Evolutionary conservation across 2,888 invertebrate genomes (phyloP), one percentile per base, ranked within the genome.

Genomic region (Drosophila rellima): DNA sequence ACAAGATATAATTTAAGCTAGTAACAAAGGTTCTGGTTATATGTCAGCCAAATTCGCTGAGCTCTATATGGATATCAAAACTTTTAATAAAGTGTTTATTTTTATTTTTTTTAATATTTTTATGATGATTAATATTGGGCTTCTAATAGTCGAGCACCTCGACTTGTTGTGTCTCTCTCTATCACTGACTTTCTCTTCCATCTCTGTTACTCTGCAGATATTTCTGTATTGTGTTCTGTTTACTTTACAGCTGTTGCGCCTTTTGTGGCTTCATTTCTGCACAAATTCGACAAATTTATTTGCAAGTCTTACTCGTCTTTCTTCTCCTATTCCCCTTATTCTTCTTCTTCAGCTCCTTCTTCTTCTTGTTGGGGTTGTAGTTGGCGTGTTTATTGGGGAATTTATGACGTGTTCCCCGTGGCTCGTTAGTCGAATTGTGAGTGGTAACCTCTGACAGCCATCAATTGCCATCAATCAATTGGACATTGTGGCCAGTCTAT

Each of bases 401-500:
- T 88, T 88, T 88, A 85, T 85, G 85, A 84, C 74, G 72, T 75
- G 64, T 75, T 61, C 68, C 63, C 61, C 68, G 67, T 68, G 66
- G 59, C 79, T 88, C 78, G 83, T 88, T 81, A 83, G 82, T 66
- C 75, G 75, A 81, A 75, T 78, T 78, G 75, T 78, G 56, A 73
- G 76, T 62, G 37, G 54, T 74, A 67, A 66, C 51, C 77, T 65
- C 63, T 65, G 73, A 65, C 69, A 55, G 64, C 76, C 80, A 68
- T 84, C 80, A 76, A 86, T 86, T 82, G 80, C 76, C 80, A 82
- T 82, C 82, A 80, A 82, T 86, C 82, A 85, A 70, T 69, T 60
- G 68, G 56, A 26, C 63, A 59, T 59, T 51, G 50, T 64, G 45
- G 42, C 33, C 54, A 48, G 42, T 39, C 50, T 57, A 54, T 50